These are phyloP conservation scores for Cerastis rubricosa DNA, from an alignment of 2,888 invertebrate genomes.

Conservation along the genomic window DNA sequence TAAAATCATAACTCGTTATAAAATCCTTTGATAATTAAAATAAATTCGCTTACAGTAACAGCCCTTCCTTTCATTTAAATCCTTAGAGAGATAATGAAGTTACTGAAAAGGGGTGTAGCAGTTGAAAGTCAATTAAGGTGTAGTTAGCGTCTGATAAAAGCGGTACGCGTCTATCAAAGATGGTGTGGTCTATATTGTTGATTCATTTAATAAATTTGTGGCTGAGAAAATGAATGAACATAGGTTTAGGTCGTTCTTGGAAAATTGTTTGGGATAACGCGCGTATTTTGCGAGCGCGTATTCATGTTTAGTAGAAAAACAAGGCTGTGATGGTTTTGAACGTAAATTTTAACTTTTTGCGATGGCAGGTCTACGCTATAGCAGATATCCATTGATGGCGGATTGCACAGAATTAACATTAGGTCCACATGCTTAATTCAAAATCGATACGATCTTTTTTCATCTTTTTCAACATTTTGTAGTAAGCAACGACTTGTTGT, in stretches of 20 bases:
- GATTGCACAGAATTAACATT: not conserved
- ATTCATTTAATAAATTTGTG: conserved; percentile 31
- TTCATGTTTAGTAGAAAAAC: not conserved
- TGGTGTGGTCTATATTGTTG: conserved; percentile 10
- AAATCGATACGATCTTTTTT: no score
- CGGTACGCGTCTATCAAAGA: conserved; percentile 30
- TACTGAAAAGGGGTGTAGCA: conserved; percentile 51
- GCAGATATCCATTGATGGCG: not conserved
- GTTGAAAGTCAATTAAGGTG: conserved; percentile 65
- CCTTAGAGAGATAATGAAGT: conserved; percentile 67
- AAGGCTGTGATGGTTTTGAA: not conserved
- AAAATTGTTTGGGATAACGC: not conserved
- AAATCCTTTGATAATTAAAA: conserved; percentile 58
- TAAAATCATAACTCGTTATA: conserved; percentile 48
- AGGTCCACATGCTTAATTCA: not conserved
- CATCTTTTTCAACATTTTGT: no score
- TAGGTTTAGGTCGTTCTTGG: not conserved
- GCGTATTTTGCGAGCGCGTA: not conserved
- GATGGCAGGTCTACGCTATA: not conserved
- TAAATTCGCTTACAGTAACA: conserved; percentile 63
- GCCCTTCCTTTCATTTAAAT: conserved; percentile 54
- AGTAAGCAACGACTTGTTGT: no score
- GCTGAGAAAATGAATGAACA: not conserved
- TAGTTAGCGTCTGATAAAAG: conserved; percentile 55
- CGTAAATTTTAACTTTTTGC: not conserved